Evolutionary conservation across 2,888 invertebrate genomes (phyloP).

Genomic region (Amphipyra berbera): DNA sequence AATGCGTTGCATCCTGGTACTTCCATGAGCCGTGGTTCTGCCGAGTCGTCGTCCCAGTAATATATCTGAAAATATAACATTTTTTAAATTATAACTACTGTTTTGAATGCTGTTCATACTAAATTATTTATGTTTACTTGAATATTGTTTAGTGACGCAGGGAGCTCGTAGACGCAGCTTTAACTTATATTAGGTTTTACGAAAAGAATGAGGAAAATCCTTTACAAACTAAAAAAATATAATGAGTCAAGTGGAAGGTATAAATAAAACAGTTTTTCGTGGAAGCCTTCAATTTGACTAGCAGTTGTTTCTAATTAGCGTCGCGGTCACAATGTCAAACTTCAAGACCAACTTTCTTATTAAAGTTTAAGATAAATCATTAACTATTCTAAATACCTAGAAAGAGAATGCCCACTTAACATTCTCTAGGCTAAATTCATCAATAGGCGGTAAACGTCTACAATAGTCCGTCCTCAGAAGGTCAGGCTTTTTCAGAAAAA

Average conservation of each 20-base stretch:
- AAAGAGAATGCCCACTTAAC: constrained; percentile 23
- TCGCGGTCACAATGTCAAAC: constrained; percentile 8
- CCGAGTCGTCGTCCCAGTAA: constrained; percentile 88
- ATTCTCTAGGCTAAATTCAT: constrained; percentile 20
- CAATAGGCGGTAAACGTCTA: not conserved
- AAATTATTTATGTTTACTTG: too few relatives aligned
- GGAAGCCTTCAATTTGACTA: constrained; percentile 21
- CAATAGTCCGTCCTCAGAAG: not conserved
- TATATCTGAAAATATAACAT: constrained; percentile 79
- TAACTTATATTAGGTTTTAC: too few relatives aligned
- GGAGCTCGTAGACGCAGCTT: too few relatives aligned
- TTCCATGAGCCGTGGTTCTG: constrained; percentile 83
- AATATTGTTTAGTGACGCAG: too few relatives aligned
- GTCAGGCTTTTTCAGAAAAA: too few relatives aligned
- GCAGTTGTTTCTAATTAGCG: constrained; percentile 19
- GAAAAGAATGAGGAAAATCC: too few relatives aligned
- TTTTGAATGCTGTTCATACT: not conserved
- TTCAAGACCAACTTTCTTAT: constrained; percentile 33
- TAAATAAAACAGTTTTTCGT: constrained; percentile 9
- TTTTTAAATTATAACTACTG: constrained; percentile 11
- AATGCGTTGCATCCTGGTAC: constrained; percentile 88
- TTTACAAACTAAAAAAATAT: too few relatives aligned
- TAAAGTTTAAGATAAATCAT: constrained; percentile 10
- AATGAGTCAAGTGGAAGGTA: constrained; percentile 2
- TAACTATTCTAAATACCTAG: constrained; percentile 20